These are phyloP conservation scores for Reinhardtius hippoglossoides DNA, from an alignment of 2,113 vertebrate species.

Conservation along the genomic window DNA sequence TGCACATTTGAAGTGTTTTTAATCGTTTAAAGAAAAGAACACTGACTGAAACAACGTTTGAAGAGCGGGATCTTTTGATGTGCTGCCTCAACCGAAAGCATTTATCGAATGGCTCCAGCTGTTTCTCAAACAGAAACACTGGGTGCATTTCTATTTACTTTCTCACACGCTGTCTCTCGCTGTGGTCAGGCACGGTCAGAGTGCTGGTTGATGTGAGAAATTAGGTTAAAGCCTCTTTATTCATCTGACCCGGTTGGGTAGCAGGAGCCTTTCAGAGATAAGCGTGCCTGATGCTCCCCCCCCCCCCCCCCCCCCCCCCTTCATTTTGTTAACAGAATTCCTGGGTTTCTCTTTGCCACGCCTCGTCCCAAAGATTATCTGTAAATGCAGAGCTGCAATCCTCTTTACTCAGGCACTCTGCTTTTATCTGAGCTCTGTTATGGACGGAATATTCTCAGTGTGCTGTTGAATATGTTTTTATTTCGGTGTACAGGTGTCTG, in stretches of 20 bases:
- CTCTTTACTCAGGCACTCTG: conserved; percentile 69
- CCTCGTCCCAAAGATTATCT: conserved; percentile 73
- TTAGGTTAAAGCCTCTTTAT: conserved; percentile 81
- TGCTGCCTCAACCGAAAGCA: conserved; percentile 8
- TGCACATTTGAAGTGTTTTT: conserved; percentile 6
- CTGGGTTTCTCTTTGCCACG: conserved; percentile 71
- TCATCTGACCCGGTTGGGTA: conserved; percentile 72
- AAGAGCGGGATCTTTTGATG: conserved; percentile 34
- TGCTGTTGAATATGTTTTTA: conserved; percentile 28
- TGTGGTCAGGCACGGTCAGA: conserved; percentile 43
- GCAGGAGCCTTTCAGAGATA: conserved; percentile 73
- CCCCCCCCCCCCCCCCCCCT: conserved; percentile 15
- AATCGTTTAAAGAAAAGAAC: conserved; percentile 2
- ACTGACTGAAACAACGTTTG: conserved; percentile 6
- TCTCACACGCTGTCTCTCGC: conserved; percentile 6
- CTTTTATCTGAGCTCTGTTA: conserved; percentile 58
- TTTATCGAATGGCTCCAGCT: conserved; percentile 20
- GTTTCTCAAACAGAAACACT: conserved; percentile 28
- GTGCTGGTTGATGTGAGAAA: conserved; percentile 67
- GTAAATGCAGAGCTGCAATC: conserved; percentile 76
- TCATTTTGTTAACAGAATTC: conserved; percentile 74
- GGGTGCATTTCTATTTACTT: conserved; percentile 53
- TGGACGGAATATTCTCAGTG: conserved; percentile 44
- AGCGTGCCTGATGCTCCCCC: conserved; percentile 67
- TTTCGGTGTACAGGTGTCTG: conserved; percentile 36